Conservation (phyloP, 2,888 invertebrate species). For the Tromatobia lineatoria region DNA sequence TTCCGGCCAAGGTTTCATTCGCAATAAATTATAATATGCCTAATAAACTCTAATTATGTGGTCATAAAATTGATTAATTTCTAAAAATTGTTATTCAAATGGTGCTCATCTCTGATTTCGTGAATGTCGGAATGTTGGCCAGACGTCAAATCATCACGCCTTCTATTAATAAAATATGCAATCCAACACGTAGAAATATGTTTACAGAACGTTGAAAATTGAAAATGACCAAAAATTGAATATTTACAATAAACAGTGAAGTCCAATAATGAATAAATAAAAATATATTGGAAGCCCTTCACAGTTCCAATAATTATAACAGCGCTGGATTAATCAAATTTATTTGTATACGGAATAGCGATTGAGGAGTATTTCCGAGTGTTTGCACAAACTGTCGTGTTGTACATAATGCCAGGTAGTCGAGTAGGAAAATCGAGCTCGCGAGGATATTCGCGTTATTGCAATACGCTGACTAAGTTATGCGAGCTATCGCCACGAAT, state of each 20-base stretch:
- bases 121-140: neutral
- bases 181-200: neutral
- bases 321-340: too few species aligned
- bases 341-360: too few species aligned
- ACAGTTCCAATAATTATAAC: too few species aligned
- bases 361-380: too few species aligned
- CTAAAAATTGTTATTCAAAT: too few species aligned
- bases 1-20: too few species aligned
- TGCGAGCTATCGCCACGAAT: slow-evolving; percentile 58
- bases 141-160: neutral
- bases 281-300: neutral
- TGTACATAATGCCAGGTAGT: neutral
- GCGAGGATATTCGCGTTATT: slow-evolving; percentile 20
- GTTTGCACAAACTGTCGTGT: neutral
- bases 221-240: neutral
- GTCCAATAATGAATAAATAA: neutral
- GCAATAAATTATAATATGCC: too few species aligned
- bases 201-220: neutral
- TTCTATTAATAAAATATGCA: slow-evolving; percentile 7
- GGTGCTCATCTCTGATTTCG: neutral
- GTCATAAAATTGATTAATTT: too few species aligned
- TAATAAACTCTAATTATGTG: too few species aligned
- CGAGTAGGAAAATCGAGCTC: neutral
- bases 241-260: neutral
- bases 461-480: slow-evolving; percentile 51